Evolutionary conservation across 2,113 vertebrate species (phyloP).

Genomic region (Gymnobelideus leadbeateri): DNA sequence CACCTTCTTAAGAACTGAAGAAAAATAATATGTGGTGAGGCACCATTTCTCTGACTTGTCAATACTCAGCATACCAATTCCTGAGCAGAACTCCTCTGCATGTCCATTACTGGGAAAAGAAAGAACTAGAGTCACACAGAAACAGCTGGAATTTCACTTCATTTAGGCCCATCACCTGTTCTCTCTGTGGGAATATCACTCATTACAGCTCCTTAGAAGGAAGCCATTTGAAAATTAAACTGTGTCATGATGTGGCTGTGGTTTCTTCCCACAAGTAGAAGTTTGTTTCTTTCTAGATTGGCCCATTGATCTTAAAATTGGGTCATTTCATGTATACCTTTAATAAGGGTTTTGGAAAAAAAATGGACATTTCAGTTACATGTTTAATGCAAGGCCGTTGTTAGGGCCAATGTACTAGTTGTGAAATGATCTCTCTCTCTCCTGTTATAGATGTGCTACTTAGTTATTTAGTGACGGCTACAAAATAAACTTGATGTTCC

Average conservation of each 20-base stretch:
- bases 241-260: not conserved
- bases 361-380: constrained; percentile 15
- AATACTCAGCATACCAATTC: constrained; percentile 27
- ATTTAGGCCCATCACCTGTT: constrained; percentile 47
- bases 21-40: constrained; percentile 35
- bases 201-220: constrained; percentile 51
- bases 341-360: constrained; percentile 25
- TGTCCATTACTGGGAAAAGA: constrained; percentile 24
- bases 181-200: constrained; percentile 19
- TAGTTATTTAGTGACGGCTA: constrained; percentile 29
- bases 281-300: constrained; percentile 37
- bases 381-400: constrained; percentile 35
- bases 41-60: constrained; percentile 25
- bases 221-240: constrained; percentile 66
- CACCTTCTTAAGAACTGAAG: constrained; percentile 29
- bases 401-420: constrained; percentile 10
- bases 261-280: constrained; percentile 56
- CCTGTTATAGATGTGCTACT: not conserved
- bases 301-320: constrained; percentile 41
- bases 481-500: constrained; percentile 55
- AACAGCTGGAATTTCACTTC: constrained; percentile 7
- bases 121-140: constrained; percentile 13
- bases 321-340: constrained; percentile 25
- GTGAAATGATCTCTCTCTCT: not conserved
- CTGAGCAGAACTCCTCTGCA: not conserved